These are phyloP conservation scores for Harpagus bidentatus DNA, from an alignment of 2,113 vertebrate genomes.

Conservation along the genomic window DNA sequence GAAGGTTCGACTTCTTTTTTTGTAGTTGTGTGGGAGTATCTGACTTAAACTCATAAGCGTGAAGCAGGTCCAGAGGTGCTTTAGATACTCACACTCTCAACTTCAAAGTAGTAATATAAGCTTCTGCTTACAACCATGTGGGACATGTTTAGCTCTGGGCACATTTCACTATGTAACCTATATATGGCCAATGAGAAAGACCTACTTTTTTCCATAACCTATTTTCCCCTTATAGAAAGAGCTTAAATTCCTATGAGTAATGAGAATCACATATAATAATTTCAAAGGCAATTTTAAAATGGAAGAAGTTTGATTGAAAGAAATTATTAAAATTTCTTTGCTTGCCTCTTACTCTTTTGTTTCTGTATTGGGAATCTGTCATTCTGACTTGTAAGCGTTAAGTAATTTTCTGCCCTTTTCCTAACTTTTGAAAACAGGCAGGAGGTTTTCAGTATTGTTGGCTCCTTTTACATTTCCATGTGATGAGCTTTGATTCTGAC, in stretches of 20 bases:
- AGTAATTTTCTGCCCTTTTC: not conserved
- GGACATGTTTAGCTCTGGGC: slow-evolving; percentile 42
- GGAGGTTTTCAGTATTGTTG: not conserved
- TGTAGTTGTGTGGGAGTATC: not conserved
- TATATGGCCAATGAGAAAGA: slow-evolving; percentile 25
- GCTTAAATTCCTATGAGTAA: not conserved
- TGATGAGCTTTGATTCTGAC: not conserved
- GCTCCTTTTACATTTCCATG: not conserved
- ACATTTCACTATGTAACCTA: slow-evolving; percentile 37
- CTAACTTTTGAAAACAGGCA: not conserved
- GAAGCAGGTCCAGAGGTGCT: slow-evolving; percentile 38
- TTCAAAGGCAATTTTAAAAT: not conserved
- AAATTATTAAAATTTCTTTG: not conserved
- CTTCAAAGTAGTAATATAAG: slow-evolving; percentile 51
- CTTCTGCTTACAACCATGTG: slow-evolving; percentile 16
- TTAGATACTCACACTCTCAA: slow-evolving; percentile 2
- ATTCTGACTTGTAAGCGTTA: not conserved
- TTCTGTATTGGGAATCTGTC: not conserved
- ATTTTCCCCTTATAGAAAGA: slow-evolving; percentile 9
- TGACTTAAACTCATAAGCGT: not conserved
- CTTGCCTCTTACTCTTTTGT: not conserved
- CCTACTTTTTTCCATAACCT: slow-evolving; percentile 14
- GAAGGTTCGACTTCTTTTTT: not conserved
- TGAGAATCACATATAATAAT: not conserved
- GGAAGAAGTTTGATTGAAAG: not conserved